Base-by-base conservation (phyloP, 2,888 invertebrate genomes). In the Drosophila pseudotakahashii region DNA sequence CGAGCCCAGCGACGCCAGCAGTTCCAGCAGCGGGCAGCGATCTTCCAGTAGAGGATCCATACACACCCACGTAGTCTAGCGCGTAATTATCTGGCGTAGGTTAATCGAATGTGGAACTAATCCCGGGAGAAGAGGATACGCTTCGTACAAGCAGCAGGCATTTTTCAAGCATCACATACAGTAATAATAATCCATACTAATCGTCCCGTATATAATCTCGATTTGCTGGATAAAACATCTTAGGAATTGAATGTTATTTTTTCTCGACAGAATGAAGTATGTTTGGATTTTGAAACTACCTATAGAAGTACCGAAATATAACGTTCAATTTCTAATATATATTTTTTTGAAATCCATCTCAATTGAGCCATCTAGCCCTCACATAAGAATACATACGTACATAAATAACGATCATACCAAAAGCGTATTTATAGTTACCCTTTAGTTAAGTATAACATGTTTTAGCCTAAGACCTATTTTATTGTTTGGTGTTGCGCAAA, bases 11-110 rank as follows among this genome's bases (percentile, higher is more conserved):
- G 98, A 77, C 95, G 95, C 90, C 95, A 95, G 89, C 95, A 96
- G 88, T 98, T 98, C 92, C 95, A 96, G 92, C 96, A 98, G 92
- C 97, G 97, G 91, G 97, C 98, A 41, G 96, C 97, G 48, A 92
- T 97, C 89, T 98, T 98, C 85, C 94, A 95, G 88, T 94, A 94
- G 84, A 53, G 32, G 5, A 26, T 34, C 16, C 26, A 26, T 4
- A 16, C 16, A 16, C 14, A 19, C 34, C 10, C 16, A 16, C 34
- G 70, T 83, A 87, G 88, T 78, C 76, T 82, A 87, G 81, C 67
- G 64, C 71, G 54, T 78, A 83, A 76, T 87, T 70, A 66, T 66
- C 70, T 54, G 85, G 74, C 79, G 72, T 87, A 83, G 89, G 89
- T 87, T 83, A 89, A 89, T 81, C 58, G 57, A 75, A 70, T 61